Conservation (phyloP, 2,797 vertebrate genomes). For the Microcaecilia unicolor region DNA sequence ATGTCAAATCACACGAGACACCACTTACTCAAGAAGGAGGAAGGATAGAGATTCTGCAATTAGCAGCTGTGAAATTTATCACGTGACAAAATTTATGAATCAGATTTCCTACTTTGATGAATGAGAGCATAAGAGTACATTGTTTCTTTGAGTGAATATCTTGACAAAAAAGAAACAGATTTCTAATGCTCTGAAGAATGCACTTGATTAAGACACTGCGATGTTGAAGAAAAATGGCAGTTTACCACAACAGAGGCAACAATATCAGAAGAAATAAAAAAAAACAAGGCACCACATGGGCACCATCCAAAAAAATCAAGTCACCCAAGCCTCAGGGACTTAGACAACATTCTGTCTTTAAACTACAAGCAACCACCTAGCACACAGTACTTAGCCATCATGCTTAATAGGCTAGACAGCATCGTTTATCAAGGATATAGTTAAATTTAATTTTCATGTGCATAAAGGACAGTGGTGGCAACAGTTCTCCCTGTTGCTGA, state of each 20-base stretch:
- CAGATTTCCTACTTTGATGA: neutral
- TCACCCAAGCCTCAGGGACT: too few relatives aligned
- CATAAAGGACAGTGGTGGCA: conserved; percentile 47
- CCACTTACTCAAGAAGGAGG: neutral
- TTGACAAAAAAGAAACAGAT: neutral
- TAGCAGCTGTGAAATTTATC: too few relatives aligned
- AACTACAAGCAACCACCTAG: conserved; percentile 37
- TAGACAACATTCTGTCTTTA: conserved; percentile 21
- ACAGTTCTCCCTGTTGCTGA: conserved; percentile 42
- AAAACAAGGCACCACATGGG: neutral
- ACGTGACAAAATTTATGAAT: too few relatives aligned
- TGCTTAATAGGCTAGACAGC: conserved; percentile 39
- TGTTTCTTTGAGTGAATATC: neutral
- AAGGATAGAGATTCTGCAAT: too few relatives aligned
- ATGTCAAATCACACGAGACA: neutral
- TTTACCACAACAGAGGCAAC: too few relatives aligned
- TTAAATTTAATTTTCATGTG: conserved; percentile 59
- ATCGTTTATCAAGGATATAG: conserved; percentile 58
- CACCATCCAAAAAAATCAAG: conserved; percentile 17
- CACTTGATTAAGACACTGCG: conserved; percentile 7
- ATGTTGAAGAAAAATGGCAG: neutral
- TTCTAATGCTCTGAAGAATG: conserved; percentile 7
- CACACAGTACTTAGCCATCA: conserved; percentile 51
- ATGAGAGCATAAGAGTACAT: neutral
- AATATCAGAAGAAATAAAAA: too few relatives aligned